Percentiles rank a stretch among this genome's conserved stretches.
Conservation (phyloP, 2,888 invertebrate genomes). For the Drosophila phalerata region DNA sequence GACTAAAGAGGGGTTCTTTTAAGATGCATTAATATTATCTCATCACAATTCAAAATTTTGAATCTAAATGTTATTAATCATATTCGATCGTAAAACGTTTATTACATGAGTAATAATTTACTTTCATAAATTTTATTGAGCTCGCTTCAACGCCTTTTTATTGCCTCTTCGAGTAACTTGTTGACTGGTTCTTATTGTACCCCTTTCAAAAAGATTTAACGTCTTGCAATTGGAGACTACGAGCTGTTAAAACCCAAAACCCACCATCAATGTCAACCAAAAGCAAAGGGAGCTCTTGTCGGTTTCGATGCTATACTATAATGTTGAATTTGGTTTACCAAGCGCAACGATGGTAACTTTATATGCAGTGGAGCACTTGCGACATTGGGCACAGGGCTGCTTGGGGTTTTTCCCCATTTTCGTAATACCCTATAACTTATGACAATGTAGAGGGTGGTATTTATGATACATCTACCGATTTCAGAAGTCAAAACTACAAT, state of each 20-base stretch:
- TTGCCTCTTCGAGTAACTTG: conserved; percentile 13
- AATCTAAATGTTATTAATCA: too few relatives aligned
- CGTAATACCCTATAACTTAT: not conserved
- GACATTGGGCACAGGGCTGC: conserved; percentile 71
- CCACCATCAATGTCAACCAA: conserved; percentile 64
- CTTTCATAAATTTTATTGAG: not conserved
- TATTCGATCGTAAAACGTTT: too few relatives aligned
- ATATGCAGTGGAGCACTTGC: conserved; percentile 59
- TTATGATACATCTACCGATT: not conserved
- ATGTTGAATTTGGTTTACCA: conserved; percentile 47
- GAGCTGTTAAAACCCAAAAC: conserved; percentile 55
- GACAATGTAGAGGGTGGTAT: not conserved
- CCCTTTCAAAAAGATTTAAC: conserved; percentile 13
- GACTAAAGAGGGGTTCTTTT: not conserved
- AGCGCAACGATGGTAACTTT: conserved; percentile 64
- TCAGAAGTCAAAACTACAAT: not conserved
- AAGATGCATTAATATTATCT: too few relatives aligned
- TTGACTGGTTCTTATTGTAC: conserved; percentile 4
- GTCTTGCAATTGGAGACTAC: conserved; percentile 43
- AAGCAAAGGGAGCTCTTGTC: conserved; percentile 21
- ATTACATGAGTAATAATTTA: not conserved
- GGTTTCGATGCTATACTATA: conserved; percentile 27
- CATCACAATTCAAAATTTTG: too few relatives aligned
- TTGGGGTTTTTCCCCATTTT: conserved; percentile 21
- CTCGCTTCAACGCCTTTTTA: conserved; percentile 1